Conservation (phyloP, 2,888 invertebrate species). For the Notodonta ziczac region DNA sequence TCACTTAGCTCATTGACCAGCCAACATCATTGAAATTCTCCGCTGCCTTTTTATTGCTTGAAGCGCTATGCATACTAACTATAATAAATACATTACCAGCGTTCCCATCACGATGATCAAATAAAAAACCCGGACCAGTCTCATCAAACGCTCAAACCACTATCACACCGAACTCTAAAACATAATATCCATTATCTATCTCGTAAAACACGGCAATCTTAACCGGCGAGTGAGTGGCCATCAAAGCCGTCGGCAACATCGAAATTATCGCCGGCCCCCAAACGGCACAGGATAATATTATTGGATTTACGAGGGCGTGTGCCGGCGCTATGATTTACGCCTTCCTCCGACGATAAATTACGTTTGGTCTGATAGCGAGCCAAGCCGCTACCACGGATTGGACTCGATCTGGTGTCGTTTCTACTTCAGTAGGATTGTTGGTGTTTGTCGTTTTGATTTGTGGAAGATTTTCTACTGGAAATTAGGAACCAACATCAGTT, state of each 20-base stretch:
- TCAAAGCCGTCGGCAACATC: constrained; percentile 34
- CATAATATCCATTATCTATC: constrained; percentile 27
- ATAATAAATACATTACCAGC: neutral
- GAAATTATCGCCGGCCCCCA: constrained; percentile 61
- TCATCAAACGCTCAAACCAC: constrained; percentile 5
- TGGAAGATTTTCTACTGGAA: neutral
- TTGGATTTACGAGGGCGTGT: constrained; percentile 78
- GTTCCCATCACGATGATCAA: neutral
- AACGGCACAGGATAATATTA: constrained; percentile 72
- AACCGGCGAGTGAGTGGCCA: constrained; percentile 34
- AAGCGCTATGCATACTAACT: neutral
- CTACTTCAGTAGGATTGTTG: neutral
- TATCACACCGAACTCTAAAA: constrained; percentile 9
- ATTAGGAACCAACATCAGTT: too few relatives aligned
- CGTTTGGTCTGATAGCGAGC: constrained; percentile 40
- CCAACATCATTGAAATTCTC: too few relatives aligned
- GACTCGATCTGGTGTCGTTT: constrained; percentile 26
- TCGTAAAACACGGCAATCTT: constrained; percentile 38
- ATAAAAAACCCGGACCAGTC: constrained; percentile 1
- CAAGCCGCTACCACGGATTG: constrained; percentile 29
- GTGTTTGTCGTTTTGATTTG: neutral
- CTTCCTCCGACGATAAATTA: constrained; percentile 77
- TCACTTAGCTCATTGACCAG: too few relatives aligned
- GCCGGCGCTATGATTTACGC: constrained; percentile 78
- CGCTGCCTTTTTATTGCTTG: neutral